Percentiles rank a stretch among this genome's conserved stretches.
Evolutionary conservation across 2,113 vertebrate species (phyloP).

Genomic region (Ptilonorhynchus violaceus): DNA sequence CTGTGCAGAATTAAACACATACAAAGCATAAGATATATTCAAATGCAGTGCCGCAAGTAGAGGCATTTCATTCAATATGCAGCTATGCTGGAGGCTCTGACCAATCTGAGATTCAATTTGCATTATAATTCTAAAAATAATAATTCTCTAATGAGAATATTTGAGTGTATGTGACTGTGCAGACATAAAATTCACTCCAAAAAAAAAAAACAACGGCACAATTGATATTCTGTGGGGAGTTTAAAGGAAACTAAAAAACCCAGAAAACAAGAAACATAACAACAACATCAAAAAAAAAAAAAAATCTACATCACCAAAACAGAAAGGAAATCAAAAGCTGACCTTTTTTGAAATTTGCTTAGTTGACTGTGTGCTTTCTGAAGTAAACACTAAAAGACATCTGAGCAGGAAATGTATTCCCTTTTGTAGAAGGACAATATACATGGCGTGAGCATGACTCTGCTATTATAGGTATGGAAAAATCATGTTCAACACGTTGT

Average conservation of each 20-base stretch:
- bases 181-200: neutral
- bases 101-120: constrained; percentile 57
- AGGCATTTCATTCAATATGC: constrained; percentile 54
- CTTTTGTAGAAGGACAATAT: neutral
- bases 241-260: neutral
- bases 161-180: constrained; percentile 3
- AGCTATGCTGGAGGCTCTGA: constrained; percentile 58
- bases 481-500: fast-evolving
- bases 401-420: neutral
- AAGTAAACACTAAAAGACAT: neutral
- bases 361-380: neutral
- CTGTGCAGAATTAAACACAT: constrained; percentile 40
- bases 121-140: constrained; percentile 64
- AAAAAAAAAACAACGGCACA: neutral
- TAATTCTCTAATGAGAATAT: constrained; percentile 61
- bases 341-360: constrained; percentile 8
- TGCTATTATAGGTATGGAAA: neutral
- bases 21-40: constrained; percentile 27
- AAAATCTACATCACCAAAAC: neutral
- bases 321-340: constrained; percentile 19
- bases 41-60: neutral
- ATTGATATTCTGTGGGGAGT: neutral
- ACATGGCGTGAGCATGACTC: neutral
- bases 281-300: neutral
- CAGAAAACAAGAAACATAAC: neutral